Conservation (phyloP, 2,113 vertebrate species). For the Hippolais icterina region DNA sequence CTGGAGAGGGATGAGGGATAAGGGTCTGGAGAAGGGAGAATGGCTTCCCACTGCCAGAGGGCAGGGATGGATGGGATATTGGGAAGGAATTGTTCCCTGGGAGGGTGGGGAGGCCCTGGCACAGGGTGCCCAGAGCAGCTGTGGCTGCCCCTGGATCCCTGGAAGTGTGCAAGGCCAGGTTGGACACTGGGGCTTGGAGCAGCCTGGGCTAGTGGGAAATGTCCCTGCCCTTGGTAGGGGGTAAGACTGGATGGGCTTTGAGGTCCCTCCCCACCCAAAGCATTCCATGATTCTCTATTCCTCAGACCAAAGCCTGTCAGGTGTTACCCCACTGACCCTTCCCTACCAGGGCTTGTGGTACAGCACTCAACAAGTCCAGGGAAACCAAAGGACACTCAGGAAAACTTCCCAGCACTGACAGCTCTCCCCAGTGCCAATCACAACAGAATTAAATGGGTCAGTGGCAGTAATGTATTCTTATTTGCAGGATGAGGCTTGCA, state of each 20-base stretch:
- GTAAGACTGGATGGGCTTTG: rapidly evolving
- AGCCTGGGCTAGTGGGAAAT: rapidly evolving
- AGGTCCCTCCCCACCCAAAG: neutral
- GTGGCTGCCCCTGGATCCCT: neutral
- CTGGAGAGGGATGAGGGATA: neutral
- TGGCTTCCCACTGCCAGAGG: neutral
- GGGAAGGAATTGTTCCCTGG: neutral
- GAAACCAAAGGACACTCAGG: neutral
- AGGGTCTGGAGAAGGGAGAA: neutral
- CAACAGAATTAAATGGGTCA: neutral
- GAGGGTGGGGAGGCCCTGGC: neutral
- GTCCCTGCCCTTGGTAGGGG: neutral
- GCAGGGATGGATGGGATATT: neutral
- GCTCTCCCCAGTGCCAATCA: neutral
- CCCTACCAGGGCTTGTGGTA: rapidly evolving
- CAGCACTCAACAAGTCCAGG: neutral
- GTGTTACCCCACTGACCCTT: neutral
- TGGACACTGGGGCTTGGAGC: rapidly evolving
- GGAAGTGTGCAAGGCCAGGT: rapidly evolving
- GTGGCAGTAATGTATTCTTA: neutral
- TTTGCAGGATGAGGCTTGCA: neutral
- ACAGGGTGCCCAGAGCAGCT: neutral
- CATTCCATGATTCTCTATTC: neutral
- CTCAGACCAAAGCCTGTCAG: neutral
- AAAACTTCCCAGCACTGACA: neutral